Evolutionary conservation across 2,888 invertebrate species (phyloP).

Genomic region (Zaprionus obscuricornis): DNA sequence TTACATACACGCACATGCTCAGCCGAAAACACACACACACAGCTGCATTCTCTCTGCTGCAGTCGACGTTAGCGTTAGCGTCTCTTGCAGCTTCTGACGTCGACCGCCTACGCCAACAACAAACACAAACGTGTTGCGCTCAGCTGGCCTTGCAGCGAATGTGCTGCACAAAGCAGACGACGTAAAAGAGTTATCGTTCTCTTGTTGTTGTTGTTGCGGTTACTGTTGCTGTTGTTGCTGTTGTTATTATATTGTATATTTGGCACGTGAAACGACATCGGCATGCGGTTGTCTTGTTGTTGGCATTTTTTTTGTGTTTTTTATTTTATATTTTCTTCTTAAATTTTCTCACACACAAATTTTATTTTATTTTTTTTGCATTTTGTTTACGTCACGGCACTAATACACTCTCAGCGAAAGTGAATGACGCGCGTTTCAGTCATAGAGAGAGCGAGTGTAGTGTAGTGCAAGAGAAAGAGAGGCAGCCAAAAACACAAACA

Average conservation of each 20-base stretch:
- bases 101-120: slow-evolving; percentile 51
- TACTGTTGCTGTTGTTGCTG: slow-evolving; percentile 25
- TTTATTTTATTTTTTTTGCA: slow-evolving; percentile 48
- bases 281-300: slow-evolving; percentile 46
- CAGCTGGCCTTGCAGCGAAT: slow-evolving; percentile 71
- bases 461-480: no score
- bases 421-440: slow-evolving; percentile 37
- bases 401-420: slow-evolving; percentile 15
- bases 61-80: neutral
- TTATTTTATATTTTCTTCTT: no score
- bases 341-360: slow-evolving; percentile 40
- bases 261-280: slow-evolving; percentile 65
- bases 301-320: slow-evolving; percentile 51
- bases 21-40: slow-evolving; percentile 15
- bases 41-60: slow-evolving; percentile 13
- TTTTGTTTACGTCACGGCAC: slow-evolving; percentile 71
- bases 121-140: slow-evolving; percentile 74
- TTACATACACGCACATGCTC: slow-evolving; percentile 47
- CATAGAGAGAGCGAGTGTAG: slow-evolving; percentile 12
- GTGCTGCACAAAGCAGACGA: slow-evolving; percentile 62
- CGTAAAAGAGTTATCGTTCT: slow-evolving; percentile 38
- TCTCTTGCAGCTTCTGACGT: slow-evolving; percentile 4
- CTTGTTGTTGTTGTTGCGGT: slow-evolving; percentile 17
- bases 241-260: slow-evolving; percentile 40
- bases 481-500: slow-evolving; percentile 51